A percentile compares a stretch with the other conserved stretches of the same genome.
These are phyloP conservation scores for Prosopocoilus inquinatus DNA, from an alignment of 2,888 invertebrate species.

Conservation along the genomic window DNA sequence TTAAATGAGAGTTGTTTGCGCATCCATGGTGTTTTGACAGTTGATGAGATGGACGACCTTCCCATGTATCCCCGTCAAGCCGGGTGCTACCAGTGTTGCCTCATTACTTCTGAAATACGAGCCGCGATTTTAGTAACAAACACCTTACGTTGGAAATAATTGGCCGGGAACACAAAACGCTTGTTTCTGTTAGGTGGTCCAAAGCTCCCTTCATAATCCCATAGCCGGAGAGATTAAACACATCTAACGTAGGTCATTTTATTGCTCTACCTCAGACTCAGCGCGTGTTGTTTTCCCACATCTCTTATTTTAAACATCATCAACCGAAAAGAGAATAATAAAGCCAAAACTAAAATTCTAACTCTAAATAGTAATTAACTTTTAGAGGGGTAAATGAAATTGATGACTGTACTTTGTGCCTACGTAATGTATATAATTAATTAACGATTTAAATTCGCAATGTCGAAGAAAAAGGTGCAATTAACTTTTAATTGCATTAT, in stretches of 20 bases:
- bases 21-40: conserved; percentile 1
- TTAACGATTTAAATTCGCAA: too few relatives aligned
- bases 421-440: too few relatives aligned
- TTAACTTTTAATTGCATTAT: too few relatives aligned
- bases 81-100: conserved; percentile 45
- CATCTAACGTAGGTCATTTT: not conserved
- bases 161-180: conserved; percentile 47
- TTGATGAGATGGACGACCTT: conserved; percentile 19
- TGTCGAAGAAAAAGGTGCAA: too few relatives aligned
- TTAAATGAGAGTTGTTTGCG: not conserved
- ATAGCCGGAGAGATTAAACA: not conserved
- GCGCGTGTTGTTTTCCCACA: too few relatives aligned
- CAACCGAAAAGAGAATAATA: too few relatives aligned
- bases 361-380: too few relatives aligned
- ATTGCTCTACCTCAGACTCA: not conserved
- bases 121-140: conserved; percentile 46
- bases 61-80: conserved; percentile 41
- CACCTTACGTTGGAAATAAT: conserved; percentile 49
- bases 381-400: too few relatives aligned
- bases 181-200: conserved; percentile 46
- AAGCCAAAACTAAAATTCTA: too few relatives aligned
- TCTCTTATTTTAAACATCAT: too few relatives aligned
- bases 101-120: conserved; percentile 48
- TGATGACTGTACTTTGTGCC: too few relatives aligned
- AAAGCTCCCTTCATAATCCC: not conserved